phyloP scores from a whole-genome alignment of 1,140 invertebrate species.

The Pararge aegeria region DNA sequence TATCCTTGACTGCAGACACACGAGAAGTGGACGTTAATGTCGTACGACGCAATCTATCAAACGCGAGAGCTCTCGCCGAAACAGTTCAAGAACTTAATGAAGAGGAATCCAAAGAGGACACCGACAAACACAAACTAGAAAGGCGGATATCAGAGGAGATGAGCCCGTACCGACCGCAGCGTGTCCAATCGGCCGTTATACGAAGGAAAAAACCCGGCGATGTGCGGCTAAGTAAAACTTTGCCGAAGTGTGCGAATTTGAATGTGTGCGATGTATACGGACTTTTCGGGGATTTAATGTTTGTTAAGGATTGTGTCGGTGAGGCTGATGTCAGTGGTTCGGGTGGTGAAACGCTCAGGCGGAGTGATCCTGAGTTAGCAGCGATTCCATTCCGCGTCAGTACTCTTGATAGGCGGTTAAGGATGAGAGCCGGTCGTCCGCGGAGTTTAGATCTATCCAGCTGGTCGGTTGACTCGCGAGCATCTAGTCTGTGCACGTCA shows the following conservation, averaged over 20 bases:
- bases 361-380: constrained; percentile 90
- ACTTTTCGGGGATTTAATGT: constrained; percentile 93
- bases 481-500: constrained; percentile 89
- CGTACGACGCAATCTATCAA: constrained; percentile 66
- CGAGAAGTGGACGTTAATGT: constrained; percentile 79
- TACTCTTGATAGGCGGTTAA: constrained; percentile 87
- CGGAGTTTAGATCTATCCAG: constrained; percentile 91
- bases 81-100: constrained; percentile 64
- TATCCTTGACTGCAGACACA: constrained; percentile 86
- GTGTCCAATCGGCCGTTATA: constrained; percentile 72
- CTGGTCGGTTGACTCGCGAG: constrained; percentile 92
- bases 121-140: constrained; percentile 79
- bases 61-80: constrained; percentile 62
- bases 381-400: constrained; percentile 90
- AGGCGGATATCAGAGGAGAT: constrained; percentile 83
- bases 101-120: constrained; percentile 56
- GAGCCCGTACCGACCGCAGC: constrained; percentile 85
- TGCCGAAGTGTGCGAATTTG: constrained; percentile 84
- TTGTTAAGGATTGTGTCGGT: constrained; percentile 92
- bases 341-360: constrained; percentile 85
- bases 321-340: constrained; percentile 86
- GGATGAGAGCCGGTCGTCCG: constrained; percentile 89
- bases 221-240: constrained; percentile 87
- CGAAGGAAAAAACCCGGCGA: constrained; percentile 85
- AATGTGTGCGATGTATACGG: constrained; percentile 92